Base-by-base conservation (phyloP, 1,140 invertebrate species). In the Stenopsyche tienmushanensis region DNA sequence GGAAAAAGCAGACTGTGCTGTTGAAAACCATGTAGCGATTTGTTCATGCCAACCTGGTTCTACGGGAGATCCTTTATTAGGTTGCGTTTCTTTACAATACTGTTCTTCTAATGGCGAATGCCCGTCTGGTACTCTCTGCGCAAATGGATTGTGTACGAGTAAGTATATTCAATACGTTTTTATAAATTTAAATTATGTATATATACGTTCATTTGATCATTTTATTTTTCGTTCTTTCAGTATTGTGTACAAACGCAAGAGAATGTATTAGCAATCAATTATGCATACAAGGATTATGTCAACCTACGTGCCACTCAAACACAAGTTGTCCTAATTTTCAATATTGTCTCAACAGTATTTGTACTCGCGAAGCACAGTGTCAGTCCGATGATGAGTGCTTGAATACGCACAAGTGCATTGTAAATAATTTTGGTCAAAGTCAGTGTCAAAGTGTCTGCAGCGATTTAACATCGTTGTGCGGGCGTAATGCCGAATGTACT, bases 61-160 rank as follows among this genome's bases (percentile, higher is more conserved):
- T 62, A 93, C 91, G 8, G 93, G 93, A 49, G 90, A 95, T 79
- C 90, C 93, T 15, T 87, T 89, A 60, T 79, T 93, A 25, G 91
- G 91, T 8, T 94, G 92, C 73, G 86, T 91, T 34, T 82, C 84
- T 2, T 80, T 93, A 29, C 89, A 92, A 67, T 91, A 90, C 71
- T 95, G 92, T 73, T 86, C 85, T 49, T 76, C 78, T 68, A 90
- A 93, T 58, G 83, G 77, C 18, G 90, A 92, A 71, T 95, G 92
- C 73, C 85, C 91, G 5, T 83, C 89, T 3, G 89, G 90, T 29
- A 90, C 90, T 7, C 86, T 88, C 71, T 95, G 92, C 72, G 85
- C 88, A 23, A 88, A 88, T 59, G 92, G 92, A 41, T 84, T 95
- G 62, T 95, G 92, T 70, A 86, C 85, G 39, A 83, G 86, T 87